Evolutionary conservation across 2,888 invertebrate species (phyloP).

Genomic region (Sthenelais limicola): DNA sequence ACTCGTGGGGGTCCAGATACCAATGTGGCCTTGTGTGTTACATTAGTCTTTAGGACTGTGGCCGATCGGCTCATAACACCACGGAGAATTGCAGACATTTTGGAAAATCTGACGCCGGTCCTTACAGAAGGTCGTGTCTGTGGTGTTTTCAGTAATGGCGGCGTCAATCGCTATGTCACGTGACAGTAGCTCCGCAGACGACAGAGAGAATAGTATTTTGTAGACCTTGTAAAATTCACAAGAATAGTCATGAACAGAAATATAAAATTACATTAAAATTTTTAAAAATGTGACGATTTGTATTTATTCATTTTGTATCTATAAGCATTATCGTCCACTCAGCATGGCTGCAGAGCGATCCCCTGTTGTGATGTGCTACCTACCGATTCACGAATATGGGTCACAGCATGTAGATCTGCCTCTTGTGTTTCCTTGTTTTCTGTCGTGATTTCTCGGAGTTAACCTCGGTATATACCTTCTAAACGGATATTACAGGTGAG

Average conservation of each 20-base stretch:
- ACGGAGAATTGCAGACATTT: slow-evolving; percentile 32
- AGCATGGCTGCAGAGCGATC: not conserved
- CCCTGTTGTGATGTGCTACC: slow-evolving; percentile 39
- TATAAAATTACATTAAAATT: slow-evolving; percentile 1
- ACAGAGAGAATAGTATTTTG: too few species aligned
- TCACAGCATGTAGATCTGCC: slow-evolving; percentile 25
- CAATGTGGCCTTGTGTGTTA: slow-evolving; percentile 48
- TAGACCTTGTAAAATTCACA: too few species aligned
- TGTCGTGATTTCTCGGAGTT: not conserved
- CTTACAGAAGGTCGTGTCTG: too few species aligned
- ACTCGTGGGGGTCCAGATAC: slow-evolving; percentile 55
- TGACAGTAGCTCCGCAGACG: slow-evolving; percentile 7
- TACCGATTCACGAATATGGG: slow-evolving; percentile 30
- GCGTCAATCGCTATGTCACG: slow-evolving; percentile 1
- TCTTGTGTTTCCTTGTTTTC: slow-evolving; percentile 19
- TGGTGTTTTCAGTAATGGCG: slow-evolving; percentile 32
- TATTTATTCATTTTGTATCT: not conserved
- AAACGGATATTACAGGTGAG: slow-evolving; percentile 3
- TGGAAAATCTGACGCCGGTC: not conserved
- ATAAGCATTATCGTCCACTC: not conserved
- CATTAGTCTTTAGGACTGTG: slow-evolving; percentile 6
- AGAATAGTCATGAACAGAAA: too few species aligned
- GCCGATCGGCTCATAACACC: slow-evolving; percentile 30
- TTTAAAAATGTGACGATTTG: not conserved
- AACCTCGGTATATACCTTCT: not conserved